These are phyloP conservation scores for Thamnophis elegans DNA, from an alignment of 2,797 vertebrate species.

Conservation along the genomic window DNA sequence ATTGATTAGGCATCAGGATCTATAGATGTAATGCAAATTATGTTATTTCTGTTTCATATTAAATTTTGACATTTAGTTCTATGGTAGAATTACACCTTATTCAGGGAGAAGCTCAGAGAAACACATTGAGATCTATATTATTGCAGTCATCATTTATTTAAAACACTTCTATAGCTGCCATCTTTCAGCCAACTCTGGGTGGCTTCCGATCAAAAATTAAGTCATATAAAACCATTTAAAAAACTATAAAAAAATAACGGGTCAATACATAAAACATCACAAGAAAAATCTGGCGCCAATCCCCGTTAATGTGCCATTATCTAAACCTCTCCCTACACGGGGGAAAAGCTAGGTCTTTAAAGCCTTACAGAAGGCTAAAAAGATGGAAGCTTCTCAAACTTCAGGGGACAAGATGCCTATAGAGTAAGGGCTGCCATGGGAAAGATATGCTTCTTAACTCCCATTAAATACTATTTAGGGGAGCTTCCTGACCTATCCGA, in stretches of 20 bases:
- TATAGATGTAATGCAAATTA: not conserved
- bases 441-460: not conserved
- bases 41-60: not conserved
- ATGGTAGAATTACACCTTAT: not conserved
- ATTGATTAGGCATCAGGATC: not conserved
- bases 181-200: not conserved
- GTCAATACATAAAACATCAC: not conserved
- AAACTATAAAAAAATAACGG: not conserved
- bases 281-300: not conserved
- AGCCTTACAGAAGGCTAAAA: not conserved
- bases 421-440: not conserved
- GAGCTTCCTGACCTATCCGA: not conserved
- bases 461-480: not conserved
- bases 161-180: not conserved
- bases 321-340: not conserved
- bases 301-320: not conserved
- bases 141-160: not conserved
- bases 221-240: not conserved
- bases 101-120: not conserved
- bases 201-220: not conserved
- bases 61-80: not conserved
- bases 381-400: not conserved
- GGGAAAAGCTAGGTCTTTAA: not conserved
- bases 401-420: not conserved
- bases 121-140: not conserved